These are phyloP conservation scores for Loris lydekkerianus DNA, from an alignment of 2,797 vertebrate species.

Conservation along the genomic window DNA sequence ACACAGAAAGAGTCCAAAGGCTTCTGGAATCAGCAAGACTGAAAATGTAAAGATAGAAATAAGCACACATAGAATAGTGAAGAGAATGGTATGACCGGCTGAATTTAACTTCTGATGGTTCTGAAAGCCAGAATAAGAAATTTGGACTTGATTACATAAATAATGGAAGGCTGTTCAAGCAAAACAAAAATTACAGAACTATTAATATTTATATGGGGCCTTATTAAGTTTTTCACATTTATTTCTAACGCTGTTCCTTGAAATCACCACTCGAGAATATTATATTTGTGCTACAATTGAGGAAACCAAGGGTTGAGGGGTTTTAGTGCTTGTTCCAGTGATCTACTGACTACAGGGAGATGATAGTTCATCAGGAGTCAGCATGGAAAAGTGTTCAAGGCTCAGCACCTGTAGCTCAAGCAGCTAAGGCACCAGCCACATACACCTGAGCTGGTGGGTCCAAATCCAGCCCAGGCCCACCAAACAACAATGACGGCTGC, in stretches of 20 bases:
- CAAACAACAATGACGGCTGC: too few relatives aligned
- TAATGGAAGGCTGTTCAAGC: neutral
- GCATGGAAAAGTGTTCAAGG: neutral
- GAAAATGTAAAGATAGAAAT: neutral
- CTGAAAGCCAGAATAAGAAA: conserved; percentile 51
- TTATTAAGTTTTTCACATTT: neutral
- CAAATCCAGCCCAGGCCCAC: too few relatives aligned
- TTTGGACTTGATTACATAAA: conserved; percentile 36
- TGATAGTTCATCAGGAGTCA: neutral
- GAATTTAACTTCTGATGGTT: conserved; percentile 26
- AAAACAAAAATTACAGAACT: conserved; percentile 33
- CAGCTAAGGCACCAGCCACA: too few relatives aligned
- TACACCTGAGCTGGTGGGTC: too few relatives aligned
- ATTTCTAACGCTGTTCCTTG: neutral
- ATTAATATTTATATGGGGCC: neutral
- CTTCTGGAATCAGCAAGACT: neutral
- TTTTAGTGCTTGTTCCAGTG: neutral
- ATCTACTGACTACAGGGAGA: neutral
- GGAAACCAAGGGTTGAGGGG: neutral
- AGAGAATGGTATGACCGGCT: neutral
- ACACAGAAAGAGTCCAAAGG: neutral
- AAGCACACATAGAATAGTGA: neutral
- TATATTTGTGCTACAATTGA: neutral
- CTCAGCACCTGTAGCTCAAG: too few relatives aligned
- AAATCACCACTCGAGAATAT: neutral